Conservation (phyloP, 2,888 invertebrate species). For the Cephus nigrinus region DNA sequence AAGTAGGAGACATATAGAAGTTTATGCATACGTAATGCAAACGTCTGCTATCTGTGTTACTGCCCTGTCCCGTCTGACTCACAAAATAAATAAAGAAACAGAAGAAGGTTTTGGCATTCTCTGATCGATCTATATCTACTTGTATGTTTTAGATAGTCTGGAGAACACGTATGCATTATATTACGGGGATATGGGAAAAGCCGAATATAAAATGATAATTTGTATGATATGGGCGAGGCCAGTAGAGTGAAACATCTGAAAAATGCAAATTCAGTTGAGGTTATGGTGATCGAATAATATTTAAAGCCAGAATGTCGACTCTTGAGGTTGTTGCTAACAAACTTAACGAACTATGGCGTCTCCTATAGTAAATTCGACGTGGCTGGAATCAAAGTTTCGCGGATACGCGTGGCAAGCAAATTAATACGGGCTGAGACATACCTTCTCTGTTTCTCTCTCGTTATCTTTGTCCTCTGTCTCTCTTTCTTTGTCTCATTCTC, state of each 20-base stretch:
- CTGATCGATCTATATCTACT: background rate
- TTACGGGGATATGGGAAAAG: background rate
- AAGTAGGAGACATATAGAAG: background rate
- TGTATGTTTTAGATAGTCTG: background rate
- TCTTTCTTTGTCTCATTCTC: background rate
- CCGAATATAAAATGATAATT: background rate
- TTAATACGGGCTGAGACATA: constrained; percentile 13
- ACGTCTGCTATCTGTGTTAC: background rate
- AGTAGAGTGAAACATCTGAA: background rate
- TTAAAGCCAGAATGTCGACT: constrained; percentile 12
- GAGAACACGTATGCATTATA: background rate
- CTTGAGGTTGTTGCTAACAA: constrained; percentile 10
- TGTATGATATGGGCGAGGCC: background rate
- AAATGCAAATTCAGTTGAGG: background rate
- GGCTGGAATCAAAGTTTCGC: constrained; percentile 15
- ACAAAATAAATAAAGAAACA: background rate
- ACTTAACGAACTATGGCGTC: constrained; percentile 11
- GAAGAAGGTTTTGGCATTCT: background rate
- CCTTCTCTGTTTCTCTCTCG: background rate
- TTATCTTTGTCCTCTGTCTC: background rate
- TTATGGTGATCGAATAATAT: constrained; percentile 1
- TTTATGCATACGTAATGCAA: background rate
- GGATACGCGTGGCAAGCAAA: constrained; percentile 10
- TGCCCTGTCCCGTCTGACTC: background rate
- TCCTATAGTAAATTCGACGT: background rate